Evolutionary conservation across 2,113 vertebrate species (phyloP).

Genomic region (Melanerpes aurifrons): DNA sequence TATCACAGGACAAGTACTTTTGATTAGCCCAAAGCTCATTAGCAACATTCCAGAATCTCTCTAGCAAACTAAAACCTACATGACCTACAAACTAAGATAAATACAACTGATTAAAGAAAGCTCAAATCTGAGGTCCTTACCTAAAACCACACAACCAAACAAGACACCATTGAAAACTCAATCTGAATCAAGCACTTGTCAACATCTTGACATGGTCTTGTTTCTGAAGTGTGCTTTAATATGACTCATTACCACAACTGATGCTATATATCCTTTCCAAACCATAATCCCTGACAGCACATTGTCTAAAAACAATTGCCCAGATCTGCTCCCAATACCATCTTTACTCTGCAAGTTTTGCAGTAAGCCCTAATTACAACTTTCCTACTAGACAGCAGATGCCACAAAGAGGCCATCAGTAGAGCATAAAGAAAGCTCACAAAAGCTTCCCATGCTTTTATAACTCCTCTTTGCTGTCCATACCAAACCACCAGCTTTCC

Average conservation of each 20-base stretch:
- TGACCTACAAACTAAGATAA: constrained; percentile 37
- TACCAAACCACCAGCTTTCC: not conserved
- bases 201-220: not conserved
- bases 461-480: not conserved
- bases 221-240: not conserved
- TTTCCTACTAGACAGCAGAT: not conserved
- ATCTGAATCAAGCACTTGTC: not conserved
- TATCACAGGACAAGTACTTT: not conserved
- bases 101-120: not conserved
- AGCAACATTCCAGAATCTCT: constrained; percentile 18
- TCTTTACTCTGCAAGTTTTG: not conserved
- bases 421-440: not conserved
- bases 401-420: not conserved
- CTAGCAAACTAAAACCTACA: constrained; percentile 34
- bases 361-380: not conserved
- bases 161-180: not conserved
- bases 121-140: not conserved
- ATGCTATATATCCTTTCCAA: not conserved
- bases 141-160: not conserved
- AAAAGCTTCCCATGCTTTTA: not conserved
- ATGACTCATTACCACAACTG: not conserved
- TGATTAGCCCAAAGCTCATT: constrained; percentile 55
- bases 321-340: not conserved
- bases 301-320: not conserved
- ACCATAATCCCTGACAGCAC: not conserved